Percentiles rank a stretch among this genome's conserved stretches.
phyloP scores from a whole-genome alignment of 2,113 vertebrate species.

The Nettapus auritus region DNA sequence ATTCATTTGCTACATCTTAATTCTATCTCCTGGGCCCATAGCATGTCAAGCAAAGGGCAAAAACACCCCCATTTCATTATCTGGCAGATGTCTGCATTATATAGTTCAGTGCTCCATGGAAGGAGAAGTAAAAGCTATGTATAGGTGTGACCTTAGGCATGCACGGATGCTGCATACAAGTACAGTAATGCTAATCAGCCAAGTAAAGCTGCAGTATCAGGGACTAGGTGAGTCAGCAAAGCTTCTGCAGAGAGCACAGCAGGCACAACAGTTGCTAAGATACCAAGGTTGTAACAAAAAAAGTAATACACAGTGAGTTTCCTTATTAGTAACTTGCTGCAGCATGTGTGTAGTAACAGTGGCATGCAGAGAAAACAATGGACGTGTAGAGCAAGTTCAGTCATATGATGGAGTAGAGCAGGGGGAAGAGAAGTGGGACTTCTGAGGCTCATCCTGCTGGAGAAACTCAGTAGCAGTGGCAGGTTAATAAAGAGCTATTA shows the following conservation, averaged over 20 bases:
- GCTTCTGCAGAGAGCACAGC: conserved; percentile 25
- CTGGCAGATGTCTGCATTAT: not conserved
- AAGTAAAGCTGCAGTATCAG: conserved; percentile 25
- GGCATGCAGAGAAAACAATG: not conserved
- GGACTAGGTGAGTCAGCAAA: conserved; percentile 37
- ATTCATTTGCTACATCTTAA: not conserved
- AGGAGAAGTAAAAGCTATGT: not conserved
- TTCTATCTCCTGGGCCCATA: not conserved
- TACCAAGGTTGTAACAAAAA: conserved; percentile 32
- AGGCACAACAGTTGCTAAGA: conserved; percentile 58
- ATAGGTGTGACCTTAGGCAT: not conserved
- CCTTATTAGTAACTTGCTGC: not conserved
- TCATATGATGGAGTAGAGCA: accelerated
- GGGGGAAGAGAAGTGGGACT: not conserved
- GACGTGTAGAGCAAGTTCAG: not conserved
- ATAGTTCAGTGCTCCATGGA: not conserved
- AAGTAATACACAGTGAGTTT: conserved; percentile 45
- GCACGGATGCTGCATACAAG: not conserved
- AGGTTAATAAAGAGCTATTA: not conserved
- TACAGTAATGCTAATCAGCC: not conserved
- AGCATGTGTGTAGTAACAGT: not conserved
- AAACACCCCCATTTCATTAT: not conserved
- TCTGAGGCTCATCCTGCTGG: not conserved
- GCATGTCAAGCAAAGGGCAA: conserved; percentile 7
- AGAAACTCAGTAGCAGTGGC: not conserved